Evolutionary conservation across 1,140 invertebrate species (phyloP).

Genomic region (Aradophagus sp.): DNA sequence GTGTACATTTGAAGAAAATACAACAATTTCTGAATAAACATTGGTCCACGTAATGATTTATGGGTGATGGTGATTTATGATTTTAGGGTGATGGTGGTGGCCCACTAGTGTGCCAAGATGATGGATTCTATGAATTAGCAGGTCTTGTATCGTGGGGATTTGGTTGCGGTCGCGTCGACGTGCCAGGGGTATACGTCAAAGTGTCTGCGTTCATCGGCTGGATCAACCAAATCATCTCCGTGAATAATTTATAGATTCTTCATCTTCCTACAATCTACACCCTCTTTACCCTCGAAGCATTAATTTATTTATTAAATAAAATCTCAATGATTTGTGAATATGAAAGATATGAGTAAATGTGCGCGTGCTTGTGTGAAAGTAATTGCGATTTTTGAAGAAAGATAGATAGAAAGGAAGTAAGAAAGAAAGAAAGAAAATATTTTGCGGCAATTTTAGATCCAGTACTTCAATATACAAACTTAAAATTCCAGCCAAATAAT

Average conservation of each 20-base stretch:
- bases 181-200: constrained; percentile 95
- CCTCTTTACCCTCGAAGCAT: constrained; percentile 14
- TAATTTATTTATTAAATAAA: constrained; percentile 54
- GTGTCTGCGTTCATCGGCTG: constrained; percentile 95
- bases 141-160: constrained; percentile 95
- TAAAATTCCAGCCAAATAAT: constrained; percentile 46
- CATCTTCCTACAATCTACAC: constrained; percentile 4
- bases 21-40: too few relatives aligned
- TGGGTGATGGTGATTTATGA: too few relatives aligned
- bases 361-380: constrained; percentile 25
- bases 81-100: constrained; percentile 92
- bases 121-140: constrained; percentile 92
- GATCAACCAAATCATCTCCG: constrained; percentile 97
- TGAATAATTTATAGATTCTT: constrained; percentile 86
- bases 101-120: constrained; percentile 92
- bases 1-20: too few relatives aligned
- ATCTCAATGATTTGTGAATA: constrained; percentile 38
- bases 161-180: constrained; percentile 90
- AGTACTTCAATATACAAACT: constrained; percentile 43
- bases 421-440: too few relatives aligned
- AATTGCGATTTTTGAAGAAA: constrained; percentile 4
- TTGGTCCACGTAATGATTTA: too few relatives aligned
- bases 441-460: constrained; percentile 41
- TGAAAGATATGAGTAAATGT: constrained; percentile 24
- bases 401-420: too few relatives aligned